Percentiles rank a stretch among this genome's conserved stretches.
phyloP scores from a whole-genome alignment of 53 echinoderm and acorn worm species.

The Pentamera pediparva region DNA sequence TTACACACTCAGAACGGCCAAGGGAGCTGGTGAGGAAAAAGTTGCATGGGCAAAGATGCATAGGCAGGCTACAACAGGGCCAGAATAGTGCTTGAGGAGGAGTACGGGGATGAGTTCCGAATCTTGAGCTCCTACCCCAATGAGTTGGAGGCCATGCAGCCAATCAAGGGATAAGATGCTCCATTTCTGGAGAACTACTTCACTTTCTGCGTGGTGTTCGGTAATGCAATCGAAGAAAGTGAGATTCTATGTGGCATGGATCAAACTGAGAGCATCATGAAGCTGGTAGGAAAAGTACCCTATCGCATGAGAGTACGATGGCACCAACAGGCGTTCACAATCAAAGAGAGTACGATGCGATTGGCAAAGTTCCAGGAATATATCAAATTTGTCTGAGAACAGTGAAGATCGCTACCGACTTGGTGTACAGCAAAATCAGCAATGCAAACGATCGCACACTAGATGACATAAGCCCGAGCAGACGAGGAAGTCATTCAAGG shows the following conservation, averaged over 20 bases:
- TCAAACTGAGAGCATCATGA: conserved; percentile 47
- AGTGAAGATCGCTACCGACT: conserved; percentile 25
- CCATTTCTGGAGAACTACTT: conserved; percentile 40
- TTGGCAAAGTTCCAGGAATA: conserved; percentile 19
- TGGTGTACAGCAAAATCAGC: conserved; percentile 5
- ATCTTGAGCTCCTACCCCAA: conserved; percentile 37
- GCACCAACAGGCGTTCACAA: conserved; percentile 12
- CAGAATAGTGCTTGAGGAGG: conserved; percentile 18
- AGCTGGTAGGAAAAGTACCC: conserved; percentile 47
- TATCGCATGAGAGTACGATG: conserved; percentile 46
- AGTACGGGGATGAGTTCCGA: conserved; percentile 43
- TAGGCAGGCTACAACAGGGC: conserved; percentile 32
- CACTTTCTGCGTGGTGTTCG: conserved; percentile 42
- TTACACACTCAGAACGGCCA: conserved; percentile 46
- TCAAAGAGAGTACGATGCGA: not conserved
- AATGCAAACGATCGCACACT: not conserved
- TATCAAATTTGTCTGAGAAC: conserved; percentile 24
- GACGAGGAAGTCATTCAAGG: conserved; percentile 1
- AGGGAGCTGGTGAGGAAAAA: conserved; percentile 48
- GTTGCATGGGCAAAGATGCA: conserved; percentile 41
- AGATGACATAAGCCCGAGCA: not conserved
- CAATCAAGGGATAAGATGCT: conserved; percentile 46
- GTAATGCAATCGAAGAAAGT: conserved; percentile 31
- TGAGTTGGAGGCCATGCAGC: conserved; percentile 27
- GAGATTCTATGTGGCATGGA: conserved; percentile 4